Conservation (phyloP, 2,797 vertebrate genomes). For the Megaceryle alcyon region DNA sequence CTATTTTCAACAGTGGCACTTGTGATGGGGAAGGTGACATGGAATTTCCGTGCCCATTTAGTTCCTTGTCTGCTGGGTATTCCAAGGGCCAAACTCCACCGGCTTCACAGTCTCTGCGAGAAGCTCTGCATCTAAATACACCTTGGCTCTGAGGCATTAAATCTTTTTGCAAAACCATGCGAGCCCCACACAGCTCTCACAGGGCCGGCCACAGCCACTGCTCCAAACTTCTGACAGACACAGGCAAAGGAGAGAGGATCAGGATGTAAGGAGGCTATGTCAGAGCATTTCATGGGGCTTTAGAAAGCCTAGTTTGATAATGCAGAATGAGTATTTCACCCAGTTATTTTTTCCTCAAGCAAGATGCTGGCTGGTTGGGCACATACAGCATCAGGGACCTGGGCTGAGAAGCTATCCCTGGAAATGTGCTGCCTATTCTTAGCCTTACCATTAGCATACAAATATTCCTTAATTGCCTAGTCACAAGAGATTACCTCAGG, state of each 20-base stretch:
- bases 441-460: slow-evolving; percentile 17
- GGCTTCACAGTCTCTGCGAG: neutral
- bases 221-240: neutral
- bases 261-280: neutral
- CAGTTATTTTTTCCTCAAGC: neutral
- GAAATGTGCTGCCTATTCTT: slow-evolving; percentile 1
- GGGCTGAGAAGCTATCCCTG: neutral
- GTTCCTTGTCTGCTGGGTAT: neutral
- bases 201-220: neutral
- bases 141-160: neutral
- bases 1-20: neutral
- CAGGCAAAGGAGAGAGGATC: neutral
- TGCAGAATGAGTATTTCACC: neutral
- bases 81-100: neutral
- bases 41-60: neutral
- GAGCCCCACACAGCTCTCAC: neutral
- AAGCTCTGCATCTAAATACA: neutral
- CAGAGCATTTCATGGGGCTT: neutral
- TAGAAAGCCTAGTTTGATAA: neutral
- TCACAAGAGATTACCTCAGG: slow-evolving; percentile 45
- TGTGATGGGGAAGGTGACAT: neutral
- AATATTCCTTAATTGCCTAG: slow-evolving; percentile 54
- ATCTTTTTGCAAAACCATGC: neutral
- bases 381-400: neutral
- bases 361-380: neutral